Evolutionary conservation across 92 coral and sea anemone genomes (phyloP).

Genomic region (Phenganax marumi): DNA sequence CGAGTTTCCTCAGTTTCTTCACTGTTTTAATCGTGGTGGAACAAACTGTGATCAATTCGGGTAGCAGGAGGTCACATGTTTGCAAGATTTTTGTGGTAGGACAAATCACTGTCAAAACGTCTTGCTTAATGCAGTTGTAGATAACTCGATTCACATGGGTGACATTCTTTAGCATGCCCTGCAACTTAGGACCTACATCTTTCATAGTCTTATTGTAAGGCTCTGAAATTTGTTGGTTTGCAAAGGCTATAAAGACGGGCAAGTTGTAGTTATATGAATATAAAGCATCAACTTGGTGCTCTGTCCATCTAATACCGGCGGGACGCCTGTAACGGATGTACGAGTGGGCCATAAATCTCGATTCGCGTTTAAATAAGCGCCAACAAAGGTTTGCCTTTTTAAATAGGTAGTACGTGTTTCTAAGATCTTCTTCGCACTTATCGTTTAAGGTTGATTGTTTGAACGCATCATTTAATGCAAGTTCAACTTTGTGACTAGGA

Average conservation of each 20-base stretch:
- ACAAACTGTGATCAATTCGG: slow-evolving; percentile 4
- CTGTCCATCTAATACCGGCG: neutral
- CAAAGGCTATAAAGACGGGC: neutral
- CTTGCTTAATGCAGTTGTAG: slow-evolving; percentile 3
- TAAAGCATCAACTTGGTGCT: slow-evolving; percentile 1
- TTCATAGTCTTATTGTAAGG: slow-evolving; percentile 9
- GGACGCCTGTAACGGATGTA: neutral
- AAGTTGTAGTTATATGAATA: neutral
- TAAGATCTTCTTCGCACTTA: neutral
- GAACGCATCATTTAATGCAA: neutral
- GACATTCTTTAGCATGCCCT: neutral
- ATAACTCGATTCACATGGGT: neutral
- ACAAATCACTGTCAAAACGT: neutral
- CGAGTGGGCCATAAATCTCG: neutral
- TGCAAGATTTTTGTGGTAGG: neutral
- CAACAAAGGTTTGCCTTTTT: neutral
- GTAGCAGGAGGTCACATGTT: neutral
- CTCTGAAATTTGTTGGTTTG: neutral
- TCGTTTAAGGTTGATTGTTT: neutral
- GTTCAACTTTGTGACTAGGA: slow-evolving; percentile 18
- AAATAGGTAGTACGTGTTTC: neutral
- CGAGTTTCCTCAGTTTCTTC: neutral
- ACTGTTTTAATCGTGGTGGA: neutral
- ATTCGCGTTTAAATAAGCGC: neutral
- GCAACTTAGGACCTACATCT: neutral